Evolutionary conservation across 2,888 invertebrate genomes (phyloP).

Genomic region (Listrodromus nycthemerus): DNA sequence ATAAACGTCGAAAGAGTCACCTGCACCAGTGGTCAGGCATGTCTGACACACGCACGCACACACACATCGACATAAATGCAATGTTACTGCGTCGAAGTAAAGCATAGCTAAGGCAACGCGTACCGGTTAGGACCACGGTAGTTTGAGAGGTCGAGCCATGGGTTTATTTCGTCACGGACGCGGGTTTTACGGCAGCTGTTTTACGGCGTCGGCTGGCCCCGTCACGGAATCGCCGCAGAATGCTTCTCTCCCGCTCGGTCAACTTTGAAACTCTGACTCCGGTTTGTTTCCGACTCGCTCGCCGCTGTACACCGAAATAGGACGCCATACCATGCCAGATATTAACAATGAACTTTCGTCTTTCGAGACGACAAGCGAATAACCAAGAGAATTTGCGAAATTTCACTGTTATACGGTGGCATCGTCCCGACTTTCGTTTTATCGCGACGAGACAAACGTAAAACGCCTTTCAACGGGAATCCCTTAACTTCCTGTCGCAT

Average conservation of each 20-base stretch:
- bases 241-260: constrained; percentile 35
- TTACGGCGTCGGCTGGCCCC: constrained; percentile 62
- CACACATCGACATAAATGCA: constrained; percentile 11
- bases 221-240: constrained; percentile 57
- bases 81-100: constrained; percentile 46
- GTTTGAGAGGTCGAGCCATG: constrained; percentile 55
- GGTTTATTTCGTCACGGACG: constrained; percentile 75
- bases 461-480: constrained; percentile 48
- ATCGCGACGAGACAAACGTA: constrained; percentile 38
- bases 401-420: too few species aligned
- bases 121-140: constrained; percentile 26
- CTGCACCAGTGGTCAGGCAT: constrained; percentile 51
- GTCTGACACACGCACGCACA: constrained; percentile 1
- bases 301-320: not conserved
- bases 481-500: constrained; percentile 56
- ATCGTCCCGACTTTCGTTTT: constrained; percentile 31
- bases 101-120: constrained; percentile 42
- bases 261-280: constrained; percentile 19
- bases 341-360: not conserved
- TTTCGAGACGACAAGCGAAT: too few species aligned
- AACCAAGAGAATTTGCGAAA: too few species aligned
- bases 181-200: constrained; percentile 73
- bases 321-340: not conserved
- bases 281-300: not conserved
- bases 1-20: constrained; percentile 57